phyloP scores from a whole-genome alignment of 2,797 vertebrate genomes.

The Sciurus carolinensis region DNA sequence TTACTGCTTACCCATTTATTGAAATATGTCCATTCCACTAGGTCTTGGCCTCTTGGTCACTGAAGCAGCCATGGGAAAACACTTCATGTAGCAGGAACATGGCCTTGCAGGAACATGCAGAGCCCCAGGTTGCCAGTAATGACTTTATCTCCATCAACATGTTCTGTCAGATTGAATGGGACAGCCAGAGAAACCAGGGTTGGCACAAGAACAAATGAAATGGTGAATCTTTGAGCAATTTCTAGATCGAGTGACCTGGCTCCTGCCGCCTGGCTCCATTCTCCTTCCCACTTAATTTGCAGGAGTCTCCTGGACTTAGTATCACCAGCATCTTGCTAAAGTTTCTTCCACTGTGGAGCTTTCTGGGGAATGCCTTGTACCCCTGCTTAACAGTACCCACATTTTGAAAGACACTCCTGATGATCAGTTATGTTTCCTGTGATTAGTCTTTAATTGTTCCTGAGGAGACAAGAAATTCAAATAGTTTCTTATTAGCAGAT shows the following conservation, averaged over 20 bases:
- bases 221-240: not conserved
- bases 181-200: not conserved
- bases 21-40: not conserved
- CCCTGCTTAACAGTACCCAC: accelerated
- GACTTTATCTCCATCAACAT: not conserved
- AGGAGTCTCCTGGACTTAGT: not conserved
- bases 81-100: not conserved
- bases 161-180: conserved; percentile 11
- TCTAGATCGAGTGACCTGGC: not conserved
- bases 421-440: not conserved
- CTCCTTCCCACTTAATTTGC: not conserved
- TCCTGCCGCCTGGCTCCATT: too few species aligned
- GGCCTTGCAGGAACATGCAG: not conserved
- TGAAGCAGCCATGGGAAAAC: not conserved
- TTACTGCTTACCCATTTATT: not conserved
- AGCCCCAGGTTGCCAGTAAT: not conserved
- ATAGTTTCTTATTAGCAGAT: not conserved
- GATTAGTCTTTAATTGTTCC: not conserved
- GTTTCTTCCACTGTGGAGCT: too few species aligned
- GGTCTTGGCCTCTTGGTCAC: not conserved
- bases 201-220: not conserved
- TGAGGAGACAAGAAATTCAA: too few species aligned
- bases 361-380: not conserved
- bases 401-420: not conserved
- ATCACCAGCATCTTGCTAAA: too few species aligned